These are phyloP conservation scores for Orestias chungarensis DNA, from an alignment of 2,797 vertebrate species.

Conservation along the genomic window DNA sequence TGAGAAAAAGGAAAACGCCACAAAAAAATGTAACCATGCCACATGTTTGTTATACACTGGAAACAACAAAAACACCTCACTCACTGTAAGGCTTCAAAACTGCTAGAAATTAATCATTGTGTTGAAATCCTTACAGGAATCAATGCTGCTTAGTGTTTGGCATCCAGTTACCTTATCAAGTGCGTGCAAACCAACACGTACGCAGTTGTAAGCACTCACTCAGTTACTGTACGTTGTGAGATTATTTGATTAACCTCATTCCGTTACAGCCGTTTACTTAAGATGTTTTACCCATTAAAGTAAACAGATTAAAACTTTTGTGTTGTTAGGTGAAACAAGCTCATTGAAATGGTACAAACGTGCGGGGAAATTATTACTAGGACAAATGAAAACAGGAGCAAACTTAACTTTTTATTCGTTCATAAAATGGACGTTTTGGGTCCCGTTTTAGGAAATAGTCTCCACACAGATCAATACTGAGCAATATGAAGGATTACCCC, in stretches of 20 bases:
- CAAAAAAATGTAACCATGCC: not conserved
- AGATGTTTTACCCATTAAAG: constrained; percentile 7
- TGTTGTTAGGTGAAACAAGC: constrained; percentile 11
- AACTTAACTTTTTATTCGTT: constrained; percentile 6
- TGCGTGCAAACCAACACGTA: constrained; percentile 15
- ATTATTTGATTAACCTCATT: constrained; percentile 14
- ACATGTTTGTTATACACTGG: constrained; percentile 11
- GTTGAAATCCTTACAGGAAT: constrained; percentile 33
- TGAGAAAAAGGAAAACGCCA: not conserved
- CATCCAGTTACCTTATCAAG: constrained; percentile 27
- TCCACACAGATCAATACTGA: constrained; percentile 11
- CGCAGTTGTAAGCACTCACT: constrained; percentile 14
- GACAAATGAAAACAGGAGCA: not conserved
- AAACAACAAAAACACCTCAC: constrained; percentile 18
- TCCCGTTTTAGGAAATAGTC: not conserved
- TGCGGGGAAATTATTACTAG: not conserved
- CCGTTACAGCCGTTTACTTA: constrained; percentile 10
- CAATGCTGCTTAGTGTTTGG: constrained; percentile 47
- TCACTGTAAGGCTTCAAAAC: constrained; percentile 44
- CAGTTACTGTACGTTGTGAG: constrained; percentile 13
- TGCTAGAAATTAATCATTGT: constrained; percentile 15
- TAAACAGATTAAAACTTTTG: constrained; percentile 17
- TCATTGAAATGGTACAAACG: not conserved
- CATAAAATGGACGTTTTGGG: not conserved
- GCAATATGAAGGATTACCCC: constrained; percentile 3